These are phyloP conservation scores for Xanthia icteritia DNA, from an alignment of 2,888 invertebrate species.

Conservation along the genomic window DNA sequence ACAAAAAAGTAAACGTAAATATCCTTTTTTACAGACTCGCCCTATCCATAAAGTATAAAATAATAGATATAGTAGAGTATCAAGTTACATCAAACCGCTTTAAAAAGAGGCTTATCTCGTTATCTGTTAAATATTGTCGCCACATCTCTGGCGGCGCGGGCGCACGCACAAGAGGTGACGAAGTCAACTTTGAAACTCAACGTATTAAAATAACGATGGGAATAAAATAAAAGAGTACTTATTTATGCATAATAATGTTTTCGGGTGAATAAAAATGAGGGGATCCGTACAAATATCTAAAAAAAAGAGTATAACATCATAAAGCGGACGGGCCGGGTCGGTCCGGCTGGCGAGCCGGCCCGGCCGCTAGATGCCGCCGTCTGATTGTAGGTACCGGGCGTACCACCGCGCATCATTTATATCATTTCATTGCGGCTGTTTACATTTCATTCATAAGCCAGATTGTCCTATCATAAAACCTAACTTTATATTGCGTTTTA, in stretches of 20 bases:
- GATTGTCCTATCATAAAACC: constrained; percentile 80
- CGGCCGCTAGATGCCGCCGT: constrained; percentile 84
- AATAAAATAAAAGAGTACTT: constrained; percentile 88
- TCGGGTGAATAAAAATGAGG: constrained; percentile 87
- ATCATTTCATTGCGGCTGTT: constrained; percentile 88
- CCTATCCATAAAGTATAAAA: constrained; percentile 83
- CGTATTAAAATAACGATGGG: constrained; percentile 87
- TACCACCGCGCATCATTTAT: constrained; percentile 85
- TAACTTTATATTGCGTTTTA: constrained; percentile 74
- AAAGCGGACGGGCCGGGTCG: constrained; percentile 77
- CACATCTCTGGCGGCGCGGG: constrained; percentile 82
- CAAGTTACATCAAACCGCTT: constrained; percentile 86
- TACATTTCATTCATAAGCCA: constrained; percentile 88
- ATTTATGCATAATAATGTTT: constrained; percentile 89
- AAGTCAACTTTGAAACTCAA: constrained; percentile 81
- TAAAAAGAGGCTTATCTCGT: constrained; percentile 85
- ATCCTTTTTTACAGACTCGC: constrained; percentile 64
- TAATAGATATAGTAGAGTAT: constrained; percentile 79
- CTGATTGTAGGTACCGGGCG: constrained; percentile 81
- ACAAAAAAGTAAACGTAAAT: constrained; percentile 45
- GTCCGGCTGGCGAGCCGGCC: constrained; percentile 28
- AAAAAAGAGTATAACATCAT: constrained; percentile 87
- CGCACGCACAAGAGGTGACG: constrained; percentile 83
- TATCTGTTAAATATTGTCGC: constrained; percentile 87
- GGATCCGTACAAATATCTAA: constrained; percentile 87